Base-by-base conservation (phyloP, 2,888 invertebrate genomes). In the Sisyra terminalis region DNA sequence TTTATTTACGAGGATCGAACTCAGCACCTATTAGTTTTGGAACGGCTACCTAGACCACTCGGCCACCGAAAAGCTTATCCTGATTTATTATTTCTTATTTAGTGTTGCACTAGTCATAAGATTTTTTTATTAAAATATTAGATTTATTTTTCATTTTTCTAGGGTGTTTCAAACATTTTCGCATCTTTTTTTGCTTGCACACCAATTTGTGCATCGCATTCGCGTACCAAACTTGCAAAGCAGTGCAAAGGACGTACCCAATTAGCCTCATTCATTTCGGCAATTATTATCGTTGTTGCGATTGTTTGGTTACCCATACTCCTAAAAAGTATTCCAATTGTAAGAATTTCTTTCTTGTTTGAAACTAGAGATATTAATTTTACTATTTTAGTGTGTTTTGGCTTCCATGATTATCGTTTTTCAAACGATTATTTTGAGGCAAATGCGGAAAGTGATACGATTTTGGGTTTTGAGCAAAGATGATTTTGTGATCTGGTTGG, bases 291-390 rank as follows among this genome's bases (percentile, higher is more conserved):
- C 11, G 64, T 90, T 2, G 65, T 79, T 49, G 84, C 93, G 40
- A 64, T 94, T 46, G 65, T 93, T 42, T 85, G 84, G 74, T 72
- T 93, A 47, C 92, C 88, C 1, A 89, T 89, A 17, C 80, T 86
- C 59, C 88, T 94, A 59, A 80, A 86, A 59, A 70, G 78, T 31
- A 64, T 94, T 46, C 94, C 94, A 41, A 72, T 71, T 46, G 69
- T 70, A 54, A 48, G 40, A n/a, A n/a, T n/a, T n/a, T n/a, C n/a
- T n/a, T n/a, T n/a, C n/a, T n/a, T n/a, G n/a, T n/a, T n/a, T n/a
- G n/a, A n/a, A n/a, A n/a, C n/a, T n/a, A n/a, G n/a, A n/a, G n/a
- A n/a, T n/a, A n/a, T n/a, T n/a, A n/a, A n/a, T n/a, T n/a, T n/a
- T n/a, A 24, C 3, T 5, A 24, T 24, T 60, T 44, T 57, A 83